Evolutionary conservation across 2,113 vertebrate genomes (phyloP).

Genomic region (Leucopsar rothschildi): DNA sequence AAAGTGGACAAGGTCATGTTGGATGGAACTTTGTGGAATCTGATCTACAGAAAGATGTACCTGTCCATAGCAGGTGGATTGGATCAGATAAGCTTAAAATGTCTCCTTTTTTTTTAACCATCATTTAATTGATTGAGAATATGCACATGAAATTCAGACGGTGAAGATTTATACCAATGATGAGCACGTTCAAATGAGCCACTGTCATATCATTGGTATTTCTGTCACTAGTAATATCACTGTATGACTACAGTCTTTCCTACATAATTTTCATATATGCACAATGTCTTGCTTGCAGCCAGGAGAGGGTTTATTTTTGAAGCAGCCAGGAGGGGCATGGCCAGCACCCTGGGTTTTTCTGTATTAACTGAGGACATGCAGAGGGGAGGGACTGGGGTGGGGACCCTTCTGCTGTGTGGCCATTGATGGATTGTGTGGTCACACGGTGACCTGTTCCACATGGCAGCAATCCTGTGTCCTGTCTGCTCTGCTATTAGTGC

Average conservation of each 20-base stretch:
- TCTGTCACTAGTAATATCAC: not conserved
- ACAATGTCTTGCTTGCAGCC: not conserved
- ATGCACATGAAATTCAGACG: not conserved
- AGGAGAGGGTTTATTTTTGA: not conserved
- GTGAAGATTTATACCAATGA: not conserved
- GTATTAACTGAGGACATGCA: not conserved
- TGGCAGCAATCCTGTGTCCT: fast-evolving
- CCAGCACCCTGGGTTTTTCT: not conserved
- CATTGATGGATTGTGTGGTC: fast-evolving
- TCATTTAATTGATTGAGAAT: not conserved
- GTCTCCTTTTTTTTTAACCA: not conserved
- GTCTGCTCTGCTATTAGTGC: fast-evolving
- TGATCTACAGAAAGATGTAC: not conserved
- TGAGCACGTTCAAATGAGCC: not conserved
- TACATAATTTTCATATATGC: not conserved
- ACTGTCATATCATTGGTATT: not conserved
- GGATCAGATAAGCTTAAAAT: not conserved
- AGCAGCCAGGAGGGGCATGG: not conserved
- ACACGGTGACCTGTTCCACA: fast-evolving
- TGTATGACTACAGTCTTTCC: not conserved
- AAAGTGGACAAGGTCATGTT: not conserved
- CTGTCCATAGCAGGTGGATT: not conserved
- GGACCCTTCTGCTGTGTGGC: not conserved
- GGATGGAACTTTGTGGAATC: not conserved
- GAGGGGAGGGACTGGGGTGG: too few relatives aligned